Evolutionary conservation across 2,797 vertebrate genomes (phyloP).

Genomic region (Aselliscus stoliczkanus): DNA sequence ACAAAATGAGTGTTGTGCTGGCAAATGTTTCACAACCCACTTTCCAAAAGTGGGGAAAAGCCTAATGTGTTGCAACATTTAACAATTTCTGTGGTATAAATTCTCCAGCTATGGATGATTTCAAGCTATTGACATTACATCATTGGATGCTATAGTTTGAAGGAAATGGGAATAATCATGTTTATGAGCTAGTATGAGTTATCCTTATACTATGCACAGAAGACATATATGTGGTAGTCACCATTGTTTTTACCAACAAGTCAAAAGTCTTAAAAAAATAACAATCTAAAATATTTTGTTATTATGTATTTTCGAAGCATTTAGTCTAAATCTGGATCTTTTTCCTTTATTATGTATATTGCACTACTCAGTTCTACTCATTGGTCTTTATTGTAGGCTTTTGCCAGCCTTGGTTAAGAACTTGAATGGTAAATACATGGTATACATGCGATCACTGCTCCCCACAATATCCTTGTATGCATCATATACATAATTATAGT

Average conservation of each 20-base stretch:
- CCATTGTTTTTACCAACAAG: background rate
- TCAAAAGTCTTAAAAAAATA: background rate
- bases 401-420: background rate
- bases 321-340: background rate
- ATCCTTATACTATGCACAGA: background rate
- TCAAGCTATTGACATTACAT: background rate
- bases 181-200: background rate
- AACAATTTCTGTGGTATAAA: background rate
- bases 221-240: background rate
- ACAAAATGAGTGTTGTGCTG: accelerated
- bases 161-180: background rate
- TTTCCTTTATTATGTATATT: background rate
- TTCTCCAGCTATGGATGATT: background rate
- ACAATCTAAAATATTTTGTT: background rate
- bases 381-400: background rate
- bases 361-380: background rate
- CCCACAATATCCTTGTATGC: background rate
- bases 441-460: accelerated
- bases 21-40: background rate
- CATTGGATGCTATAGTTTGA: background rate
- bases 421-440: background rate
- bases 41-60: accelerated
- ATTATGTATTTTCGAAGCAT: background rate
- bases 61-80: background rate
- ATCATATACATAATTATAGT: background rate